phyloP scores from a whole-genome alignment of 2,113 vertebrate species.

The Lynx canadensis region DNA sequence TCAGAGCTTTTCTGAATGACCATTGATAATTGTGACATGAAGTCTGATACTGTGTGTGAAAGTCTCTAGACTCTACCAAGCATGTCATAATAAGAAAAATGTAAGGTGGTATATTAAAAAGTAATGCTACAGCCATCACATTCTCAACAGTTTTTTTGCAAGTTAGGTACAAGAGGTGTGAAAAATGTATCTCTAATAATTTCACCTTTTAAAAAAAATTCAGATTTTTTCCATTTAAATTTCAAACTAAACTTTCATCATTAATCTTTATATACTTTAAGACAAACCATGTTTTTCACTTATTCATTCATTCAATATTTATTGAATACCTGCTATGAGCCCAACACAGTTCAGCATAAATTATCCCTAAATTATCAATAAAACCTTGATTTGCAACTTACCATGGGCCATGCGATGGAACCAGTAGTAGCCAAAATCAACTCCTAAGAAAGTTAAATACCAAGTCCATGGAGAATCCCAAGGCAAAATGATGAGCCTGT shows the following conservation, averaged over 20 bases:
- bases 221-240: background rate
- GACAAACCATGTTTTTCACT: background rate
- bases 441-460: conserved; percentile 92
- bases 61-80: background rate
- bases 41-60: background rate
- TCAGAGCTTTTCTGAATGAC: background rate
- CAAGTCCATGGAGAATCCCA: conserved; percentile 95
- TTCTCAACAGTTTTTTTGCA: background rate
- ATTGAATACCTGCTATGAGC: background rate
- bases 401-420: conserved; percentile 93
- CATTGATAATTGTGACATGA: background rate
- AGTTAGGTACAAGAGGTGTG: background rate
- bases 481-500: conserved; percentile 88
- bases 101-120: background rate
- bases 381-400: conserved; percentile 79
- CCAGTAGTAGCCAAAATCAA: conserved; percentile 95
- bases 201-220: conserved; percentile 8
- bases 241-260: background rate
- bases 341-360: conserved; percentile 43
- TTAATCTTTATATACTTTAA: background rate
- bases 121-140: background rate
- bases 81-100: background rate
- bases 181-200: background rate
- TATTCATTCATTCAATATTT: background rate
- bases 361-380: background rate